Percentiles rank a stretch among this genome's conserved stretches.
These are phyloP conservation scores for Pristis pectinata DNA, from an alignment of 2,797 vertebrate species.

Conservation along the genomic window DNA sequence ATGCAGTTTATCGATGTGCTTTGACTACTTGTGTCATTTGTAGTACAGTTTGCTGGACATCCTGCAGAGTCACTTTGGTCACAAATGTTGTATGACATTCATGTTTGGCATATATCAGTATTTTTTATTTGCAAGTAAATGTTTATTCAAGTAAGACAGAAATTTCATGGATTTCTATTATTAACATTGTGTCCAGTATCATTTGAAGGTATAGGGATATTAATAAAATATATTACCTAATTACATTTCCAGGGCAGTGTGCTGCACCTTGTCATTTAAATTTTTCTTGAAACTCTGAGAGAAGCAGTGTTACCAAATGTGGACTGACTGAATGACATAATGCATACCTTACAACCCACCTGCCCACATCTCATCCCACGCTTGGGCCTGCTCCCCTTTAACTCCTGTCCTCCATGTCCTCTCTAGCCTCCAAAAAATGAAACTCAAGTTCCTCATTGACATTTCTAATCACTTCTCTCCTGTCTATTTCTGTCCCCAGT, in stretches of 20 bases:
- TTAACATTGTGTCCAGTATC: background rate
- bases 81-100: background rate
- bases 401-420: background rate
- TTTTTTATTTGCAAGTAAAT: background rate
- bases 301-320: background rate
- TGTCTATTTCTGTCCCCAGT: background rate
- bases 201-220: background rate
- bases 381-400: background rate
- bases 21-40: constrained; percentile 1
- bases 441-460: background rate
- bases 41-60: background rate
- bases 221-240: background rate
- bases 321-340: background rate
- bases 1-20: background rate
- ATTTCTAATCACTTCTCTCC: background rate
- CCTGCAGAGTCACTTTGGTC: background rate
- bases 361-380: background rate
- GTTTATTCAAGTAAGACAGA: background rate
- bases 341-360: background rate
- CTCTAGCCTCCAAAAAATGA: background rate
- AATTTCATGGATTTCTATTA: background rate
- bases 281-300: background rate
- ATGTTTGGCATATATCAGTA: background rate
- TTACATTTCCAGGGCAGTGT: background rate
- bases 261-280: background rate